phyloP scores from a whole-genome alignment of 2,113 vertebrate species.

The Progne subis region DNA sequence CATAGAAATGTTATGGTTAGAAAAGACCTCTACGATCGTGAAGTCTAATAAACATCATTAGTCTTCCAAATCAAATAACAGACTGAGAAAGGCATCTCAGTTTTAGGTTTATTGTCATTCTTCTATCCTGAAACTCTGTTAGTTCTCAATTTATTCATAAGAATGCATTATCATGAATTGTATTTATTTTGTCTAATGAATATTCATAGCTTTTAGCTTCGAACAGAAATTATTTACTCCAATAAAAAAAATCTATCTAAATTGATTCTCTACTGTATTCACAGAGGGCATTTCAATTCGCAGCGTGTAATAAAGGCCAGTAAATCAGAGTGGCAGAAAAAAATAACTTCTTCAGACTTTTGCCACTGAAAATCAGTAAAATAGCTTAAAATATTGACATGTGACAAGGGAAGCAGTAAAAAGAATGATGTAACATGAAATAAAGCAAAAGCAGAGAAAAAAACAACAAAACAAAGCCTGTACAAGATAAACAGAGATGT shows the following conservation, averaged over 20 bases:
- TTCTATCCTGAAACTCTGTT: not conserved
- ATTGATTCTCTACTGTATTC: not conserved
- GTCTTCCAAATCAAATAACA: not conserved
- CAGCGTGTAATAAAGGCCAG: not conserved
- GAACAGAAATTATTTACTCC: constrained; percentile 10
- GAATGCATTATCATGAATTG: not conserved
- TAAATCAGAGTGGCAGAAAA: not conserved
- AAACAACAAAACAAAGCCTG: not conserved
- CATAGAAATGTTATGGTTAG: not conserved
- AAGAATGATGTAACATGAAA: not conserved
- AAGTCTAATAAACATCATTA: not conserved
- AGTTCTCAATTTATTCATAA: not conserved
- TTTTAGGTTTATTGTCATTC: not conserved
- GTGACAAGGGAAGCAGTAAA: not conserved
- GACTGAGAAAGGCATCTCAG: not conserved
- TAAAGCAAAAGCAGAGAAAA: not conserved
- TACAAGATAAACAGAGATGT: not conserved
- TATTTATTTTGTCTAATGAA: not conserved
- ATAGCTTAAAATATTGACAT: not conserved
- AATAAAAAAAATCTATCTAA: not conserved
- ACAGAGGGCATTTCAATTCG: not conserved
- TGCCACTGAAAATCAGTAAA: not conserved
- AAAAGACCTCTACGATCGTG: not conserved
- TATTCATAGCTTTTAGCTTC: not conserved
- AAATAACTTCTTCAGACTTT: not conserved